Evolutionary conservation across 1,140 invertebrate genomes (phyloP), one percentile per base, ranked within the genome.

Genomic region (Ladona fulva): DNA sequence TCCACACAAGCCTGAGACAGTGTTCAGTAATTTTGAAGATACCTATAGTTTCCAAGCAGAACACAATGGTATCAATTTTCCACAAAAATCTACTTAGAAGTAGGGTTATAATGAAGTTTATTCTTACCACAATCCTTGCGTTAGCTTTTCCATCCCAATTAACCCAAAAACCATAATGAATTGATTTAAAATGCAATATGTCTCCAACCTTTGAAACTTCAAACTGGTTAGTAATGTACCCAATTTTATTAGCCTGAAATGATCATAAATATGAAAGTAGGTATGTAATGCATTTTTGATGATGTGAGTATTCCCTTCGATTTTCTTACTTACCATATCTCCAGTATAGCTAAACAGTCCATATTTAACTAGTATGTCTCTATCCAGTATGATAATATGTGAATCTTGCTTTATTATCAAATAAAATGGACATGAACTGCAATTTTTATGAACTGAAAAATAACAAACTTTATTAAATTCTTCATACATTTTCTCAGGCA

Each of bases 1-100:
- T 5, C 94, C 94, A 81, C 94, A 95, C 0, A 95, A 82, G 0
- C 94, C 94, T 81, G 93, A 92, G 0, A 95, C 89, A 75, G 87
- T 84, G 1, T 87, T 85, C 42, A 84, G 81, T 44, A 91, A 86
- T 80, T 88, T 88, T n/a, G 88, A 87, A 0, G 87, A 80, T 12
- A 85, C 81, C 85, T 86, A 76, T 42, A 77, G 29, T 66, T 66
- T 66, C 3, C 3, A 66, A 66, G 12, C 16, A 66, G 52, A 73
- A 44, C 76, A 79, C 12, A 29, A 74, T 16, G 6, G 42, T 19
- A 37, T 74, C 14, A 77, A 37, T 37, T 37, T 37, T 37, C 8
- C 3, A 37, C 3, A 8, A 8, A 37, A 37, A 8, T 37, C 1
- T 37, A 37, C 29, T n/a, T n/a, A n/a, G 8, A 37, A 37, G 29